Evolutionary conservation across 35 echinoderm and acorn worm species (phyloP).

Genomic region (Holothuria glaberrima): DNA sequence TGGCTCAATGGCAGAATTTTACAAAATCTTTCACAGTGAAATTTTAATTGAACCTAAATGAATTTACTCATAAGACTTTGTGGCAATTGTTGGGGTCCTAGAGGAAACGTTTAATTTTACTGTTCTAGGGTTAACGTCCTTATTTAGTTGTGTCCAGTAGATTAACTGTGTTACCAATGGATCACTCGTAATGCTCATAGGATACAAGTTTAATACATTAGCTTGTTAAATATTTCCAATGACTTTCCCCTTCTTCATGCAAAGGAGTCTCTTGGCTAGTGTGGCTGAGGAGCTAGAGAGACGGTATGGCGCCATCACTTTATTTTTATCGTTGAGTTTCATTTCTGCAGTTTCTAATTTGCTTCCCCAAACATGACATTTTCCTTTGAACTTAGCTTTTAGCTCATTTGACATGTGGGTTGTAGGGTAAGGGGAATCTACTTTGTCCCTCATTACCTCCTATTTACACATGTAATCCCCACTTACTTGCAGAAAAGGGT

Average conservation of each 20-base stretch:
- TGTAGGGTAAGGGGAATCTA: background rate
- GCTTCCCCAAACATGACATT: background rate
- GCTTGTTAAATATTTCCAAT: background rate
- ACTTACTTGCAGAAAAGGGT: no score
- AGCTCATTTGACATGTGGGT: background rate
- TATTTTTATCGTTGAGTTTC: background rate
- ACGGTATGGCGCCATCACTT: constrained; percentile 78
- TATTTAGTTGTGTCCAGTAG: no score
- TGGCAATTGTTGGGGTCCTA: background rate
- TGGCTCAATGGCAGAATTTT: no score
- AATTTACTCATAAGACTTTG: no score
- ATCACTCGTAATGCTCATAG: no score
- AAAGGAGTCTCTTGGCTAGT: constrained; percentile 88
- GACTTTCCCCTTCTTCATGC: constrained; percentile 54
- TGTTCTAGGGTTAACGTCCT: no score
- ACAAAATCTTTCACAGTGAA: no score
- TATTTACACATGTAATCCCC: no score
- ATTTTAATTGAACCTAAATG: no score
- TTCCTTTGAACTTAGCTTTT: no score
- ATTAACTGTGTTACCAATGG: background rate
- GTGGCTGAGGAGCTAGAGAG: constrained; percentile 92
- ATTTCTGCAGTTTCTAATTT: constrained; percentile 4
- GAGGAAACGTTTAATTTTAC: no score
- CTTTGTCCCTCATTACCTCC: no score
- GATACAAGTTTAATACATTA: background rate